Evolutionary conservation across 2,888 invertebrate genomes (phyloP), one percentile per base, ranked within the genome.

Genomic region (Cryptus armator): DNA sequence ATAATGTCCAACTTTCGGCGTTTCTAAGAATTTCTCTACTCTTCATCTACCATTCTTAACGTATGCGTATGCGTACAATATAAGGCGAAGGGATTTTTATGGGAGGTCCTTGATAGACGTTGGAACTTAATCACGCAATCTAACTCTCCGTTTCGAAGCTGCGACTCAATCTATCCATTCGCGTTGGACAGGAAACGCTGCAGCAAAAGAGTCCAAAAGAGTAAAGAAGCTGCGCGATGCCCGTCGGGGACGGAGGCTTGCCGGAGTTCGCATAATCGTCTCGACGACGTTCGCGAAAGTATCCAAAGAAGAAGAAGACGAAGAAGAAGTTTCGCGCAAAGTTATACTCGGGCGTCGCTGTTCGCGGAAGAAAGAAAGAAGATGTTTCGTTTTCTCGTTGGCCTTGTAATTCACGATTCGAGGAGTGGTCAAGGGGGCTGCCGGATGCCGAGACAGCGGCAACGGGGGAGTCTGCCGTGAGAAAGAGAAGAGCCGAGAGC

Each of bases 341-440:
- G 56, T 43, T 68, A 67, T 29, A 48, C 67, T 43, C 14, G 37
- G 46, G 24, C 66, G 24, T 59, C 32, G 68, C 53, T 62, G 37
- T 32, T 19, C 46, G 43, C n/a, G 53, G 12, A 70, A 70, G 68
- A 70, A 70, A 68, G 68, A 78, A 78, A 78, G 56, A 78, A 78
- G 78, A 70, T 59, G 68, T 78, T 68, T 78, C 56, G 68, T 78
- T 78, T 37, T 78, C 78, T 78, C 62, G 78, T 59, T 78, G 78
- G 78, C 78, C 78, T 78, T 78, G 78, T 78, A 78, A 78, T 70
- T 70, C 78, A 78, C 78, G 68, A 70, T 78, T 78, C 59, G 68
- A 59, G 78, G 56, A 67, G 68, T 62, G 78, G 78, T 70, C 68
- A 68, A 78, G 78, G 53, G 51, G 59, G 29, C 78, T 78, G 78